Evolutionary conservation across 2,113 vertebrate species (phyloP).

Genomic region (Gyps fulvus): DNA sequence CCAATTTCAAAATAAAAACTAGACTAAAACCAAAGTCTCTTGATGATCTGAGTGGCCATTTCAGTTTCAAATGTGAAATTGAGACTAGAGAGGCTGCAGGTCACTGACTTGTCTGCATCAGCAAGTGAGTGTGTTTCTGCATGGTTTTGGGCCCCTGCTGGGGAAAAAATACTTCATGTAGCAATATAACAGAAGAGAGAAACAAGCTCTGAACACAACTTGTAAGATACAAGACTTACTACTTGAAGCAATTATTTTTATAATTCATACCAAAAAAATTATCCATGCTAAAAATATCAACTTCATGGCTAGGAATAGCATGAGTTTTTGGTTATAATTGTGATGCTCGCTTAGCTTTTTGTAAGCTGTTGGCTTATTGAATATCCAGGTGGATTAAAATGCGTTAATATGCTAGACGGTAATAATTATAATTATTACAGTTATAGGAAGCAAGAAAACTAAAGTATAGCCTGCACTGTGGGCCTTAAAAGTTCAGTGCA

Average conservation of each 20-base stretch:
- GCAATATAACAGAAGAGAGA: neutral
- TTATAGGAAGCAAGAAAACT: neutral
- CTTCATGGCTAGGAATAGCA: neutral
- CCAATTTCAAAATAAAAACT: neutral
- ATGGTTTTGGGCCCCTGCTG: neutral
- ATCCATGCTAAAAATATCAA: rapidly evolving
- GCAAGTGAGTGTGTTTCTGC: neutral
- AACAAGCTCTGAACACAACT: neutral
- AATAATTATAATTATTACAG: neutral
- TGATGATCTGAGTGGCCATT: neutral
- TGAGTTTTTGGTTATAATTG: neutral
- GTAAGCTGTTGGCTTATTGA: neutral
- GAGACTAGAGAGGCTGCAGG: neutral
- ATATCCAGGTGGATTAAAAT: neutral
- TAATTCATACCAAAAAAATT: rapidly evolving
- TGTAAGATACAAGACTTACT: neutral
- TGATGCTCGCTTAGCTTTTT: neutral
- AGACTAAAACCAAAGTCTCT: neutral
- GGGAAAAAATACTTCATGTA: neutral
- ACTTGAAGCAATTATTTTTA: neutral
- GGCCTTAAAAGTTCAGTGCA: neutral
- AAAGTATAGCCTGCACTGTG: neutral
- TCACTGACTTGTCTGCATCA: neutral
- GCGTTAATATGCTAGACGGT: neutral
- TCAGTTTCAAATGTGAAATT: neutral